Percentiles rank a stretch among this genome's conserved stretches.
Conservation (phyloP, 2,888 invertebrate genomes). For the Orgyia antiqua region DNA sequence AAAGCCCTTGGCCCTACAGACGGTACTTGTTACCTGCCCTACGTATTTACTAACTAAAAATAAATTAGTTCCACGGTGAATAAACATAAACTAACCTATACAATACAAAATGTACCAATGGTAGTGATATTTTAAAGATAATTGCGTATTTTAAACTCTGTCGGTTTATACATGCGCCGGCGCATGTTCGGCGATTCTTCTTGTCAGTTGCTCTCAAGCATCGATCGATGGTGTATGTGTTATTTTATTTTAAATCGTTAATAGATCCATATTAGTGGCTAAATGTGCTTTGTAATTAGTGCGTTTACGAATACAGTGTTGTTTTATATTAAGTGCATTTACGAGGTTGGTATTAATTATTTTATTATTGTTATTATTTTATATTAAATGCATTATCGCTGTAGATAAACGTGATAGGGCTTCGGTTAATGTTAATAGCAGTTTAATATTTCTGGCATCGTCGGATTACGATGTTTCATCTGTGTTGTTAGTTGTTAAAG, state of each 20-base stretch:
- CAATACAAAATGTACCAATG: conserved; percentile 17
- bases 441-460: conserved; percentile 7
- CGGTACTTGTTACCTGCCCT: conserved; percentile 64
- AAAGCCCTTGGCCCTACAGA: conserved; percentile 61
- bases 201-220: conserved; percentile 68
- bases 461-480: conserved; percentile 13
- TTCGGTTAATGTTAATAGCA: conserved; percentile 33
- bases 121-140: conserved; percentile 9
- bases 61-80: conserved; percentile 65
- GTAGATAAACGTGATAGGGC: conserved; percentile 60
- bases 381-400: conserved; percentile 39
- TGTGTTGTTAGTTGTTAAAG: conserved; percentile 8
- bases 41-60: conserved; percentile 62
- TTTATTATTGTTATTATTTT: conserved; percentile 22
- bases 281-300: conserved; percentile 25
- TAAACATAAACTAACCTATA: conserved; percentile 47
- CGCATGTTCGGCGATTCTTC: conserved; percentile 54
- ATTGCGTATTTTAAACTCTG: conserved; percentile 33
- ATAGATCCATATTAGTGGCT: conserved; percentile 43
- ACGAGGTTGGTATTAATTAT: conserved; percentile 34
- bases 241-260: conserved; percentile 40
- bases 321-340: conserved; percentile 30
- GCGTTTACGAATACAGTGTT: conserved; percentile 9
- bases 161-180: conserved; percentile 52
- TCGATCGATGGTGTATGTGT: conserved; percentile 48